Evolutionary conservation across 2,888 invertebrate genomes (phyloP).

Genomic region (Colletes collaris): DNA sequence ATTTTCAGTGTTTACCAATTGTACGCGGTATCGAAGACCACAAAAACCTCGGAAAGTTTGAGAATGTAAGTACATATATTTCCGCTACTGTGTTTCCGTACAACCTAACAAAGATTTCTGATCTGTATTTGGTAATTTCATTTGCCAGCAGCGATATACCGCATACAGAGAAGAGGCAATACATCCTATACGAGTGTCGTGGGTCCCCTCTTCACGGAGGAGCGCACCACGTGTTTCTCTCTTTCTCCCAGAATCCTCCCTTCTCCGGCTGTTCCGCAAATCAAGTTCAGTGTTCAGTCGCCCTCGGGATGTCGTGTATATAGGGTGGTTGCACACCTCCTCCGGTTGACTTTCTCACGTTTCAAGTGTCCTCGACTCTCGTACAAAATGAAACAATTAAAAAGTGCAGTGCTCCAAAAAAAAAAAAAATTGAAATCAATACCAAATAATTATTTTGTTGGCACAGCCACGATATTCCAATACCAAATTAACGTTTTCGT

Average conservation of each 20-base stretch:
- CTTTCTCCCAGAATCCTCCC: conserved; percentile 40
- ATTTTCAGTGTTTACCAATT: no score
- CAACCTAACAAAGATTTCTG: no score
- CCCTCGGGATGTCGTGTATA: conserved; percentile 40
- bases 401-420: neutral
- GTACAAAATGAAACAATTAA: neutral
- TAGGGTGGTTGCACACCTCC: neutral
- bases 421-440: no score
- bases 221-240: conserved; percentile 55
- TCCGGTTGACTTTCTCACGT: neutral
- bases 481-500: no score
- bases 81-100: no score
- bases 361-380: neutral
- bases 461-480: no score
- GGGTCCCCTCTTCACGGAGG: conserved; percentile 40
- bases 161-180: neutral
- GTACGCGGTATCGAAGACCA: no score
- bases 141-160: neutral
- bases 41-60: no score
- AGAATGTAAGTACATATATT: no score
- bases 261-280: conserved; percentile 52
- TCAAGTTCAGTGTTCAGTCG: conserved; percentile 61
- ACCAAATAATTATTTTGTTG: no score
- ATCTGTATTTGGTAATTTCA: conserved; percentile 13
- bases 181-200: conserved; percentile 7